Evolutionary conservation across 2,888 invertebrate genomes (phyloP), one percentile per base, ranked within the genome.

Genomic region (Caenorhabditis japonica): DNA sequence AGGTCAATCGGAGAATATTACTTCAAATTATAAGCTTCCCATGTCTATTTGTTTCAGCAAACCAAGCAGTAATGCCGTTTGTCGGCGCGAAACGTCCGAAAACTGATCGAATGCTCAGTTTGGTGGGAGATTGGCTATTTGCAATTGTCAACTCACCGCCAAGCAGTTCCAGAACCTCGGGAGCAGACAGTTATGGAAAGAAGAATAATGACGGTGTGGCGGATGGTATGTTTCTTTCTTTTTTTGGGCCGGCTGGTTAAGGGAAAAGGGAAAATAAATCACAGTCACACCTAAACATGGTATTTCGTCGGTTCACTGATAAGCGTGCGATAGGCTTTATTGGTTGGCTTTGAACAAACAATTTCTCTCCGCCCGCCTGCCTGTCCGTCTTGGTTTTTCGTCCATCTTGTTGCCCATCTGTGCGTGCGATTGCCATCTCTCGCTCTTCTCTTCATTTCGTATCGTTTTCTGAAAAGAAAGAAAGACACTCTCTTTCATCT

Each of bases 121-220:
- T 80, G 46, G 61, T 75, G 3, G 78, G 78, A 23, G 72, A 77
- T 41, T 80, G 80, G 80, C 61, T 80, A 5, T 68, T 79, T 21
- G 58, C 71, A 13, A 78, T 78, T 19, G 77, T 64, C 15, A 74
- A 73, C 36, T 43, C 73, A n/a, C 38, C 68, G 7, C 21, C 43
- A 21, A 56, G 21, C 17, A 44, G 49, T 25, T 13, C 36, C 5
- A 30, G 66, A 19, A 55, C 41, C 3, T 55, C 53, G 12, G 64
- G 56, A 19, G 56, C 51, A 13, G 56, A 43, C 4, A 38, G 38
- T 34, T 21, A 17, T 7, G n/a, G n/a, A 1, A 66, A 53, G 38
- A 73, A 66, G 59, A 66, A 73, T 49, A 59, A 60, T 30, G 73
- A 73, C 33, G 66, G 73, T 10, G 73, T 73, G 23, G 60, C 73